Percentiles rank a stretch among this genome's conserved stretches.
Conservation (phyloP, 2,888 invertebrate species). For the Balanococcus diminutus region DNA sequence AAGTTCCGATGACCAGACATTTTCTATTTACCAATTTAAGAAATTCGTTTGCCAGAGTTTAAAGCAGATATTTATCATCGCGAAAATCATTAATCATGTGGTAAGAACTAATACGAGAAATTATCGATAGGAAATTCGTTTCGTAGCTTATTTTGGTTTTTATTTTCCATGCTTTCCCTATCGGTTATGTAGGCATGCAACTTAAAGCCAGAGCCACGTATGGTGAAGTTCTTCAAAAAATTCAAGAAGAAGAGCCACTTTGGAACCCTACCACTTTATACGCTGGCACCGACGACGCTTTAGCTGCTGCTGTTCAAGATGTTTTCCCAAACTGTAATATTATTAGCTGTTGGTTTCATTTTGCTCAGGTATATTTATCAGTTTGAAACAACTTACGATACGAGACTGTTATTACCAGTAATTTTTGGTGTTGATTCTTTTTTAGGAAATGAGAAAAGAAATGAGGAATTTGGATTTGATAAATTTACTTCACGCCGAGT, state of each 20-base stretch:
- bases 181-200: constrained; percentile 24
- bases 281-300: neutral
- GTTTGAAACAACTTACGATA: neutral
- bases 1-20: neutral
- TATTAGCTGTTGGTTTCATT: constrained; percentile 29
- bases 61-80: constrained; percentile 4
- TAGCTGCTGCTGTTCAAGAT: neutral
- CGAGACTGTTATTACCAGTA: neutral
- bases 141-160: neutral
- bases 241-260: constrained; percentile 38
- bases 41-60: neutral
- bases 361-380: constrained; percentile 34
- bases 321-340: neutral
- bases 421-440: neutral
- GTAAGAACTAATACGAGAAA: neutral
- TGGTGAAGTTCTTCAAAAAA: constrained; percentile 26
- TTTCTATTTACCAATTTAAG: constrained; percentile 7
- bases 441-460: constrained; percentile 42
- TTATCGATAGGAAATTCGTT: too few relatives aligned
- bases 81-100: neutral
- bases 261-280: constrained; percentile 38
- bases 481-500: neutral
- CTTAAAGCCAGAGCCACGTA: neutral
- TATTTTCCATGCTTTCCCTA: constrained; percentile 14
- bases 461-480: constrained; percentile 29